A percentile compares a stretch with the other conserved stretches of the same genome.
Conservation (phyloP, 2,797 vertebrate species). For the Karalla daura region DNA sequence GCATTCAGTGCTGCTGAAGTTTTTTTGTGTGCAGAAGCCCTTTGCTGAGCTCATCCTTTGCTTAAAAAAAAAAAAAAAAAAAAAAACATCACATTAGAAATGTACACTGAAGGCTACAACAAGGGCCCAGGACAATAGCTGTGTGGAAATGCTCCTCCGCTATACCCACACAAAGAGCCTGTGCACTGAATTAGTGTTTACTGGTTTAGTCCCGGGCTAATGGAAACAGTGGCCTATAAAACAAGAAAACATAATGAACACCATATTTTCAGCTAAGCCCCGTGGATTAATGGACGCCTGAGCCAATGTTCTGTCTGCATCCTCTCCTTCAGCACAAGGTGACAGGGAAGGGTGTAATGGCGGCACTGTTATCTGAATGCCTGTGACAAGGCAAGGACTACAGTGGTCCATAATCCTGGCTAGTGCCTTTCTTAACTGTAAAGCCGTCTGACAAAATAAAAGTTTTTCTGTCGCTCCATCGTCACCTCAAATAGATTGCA, state of each 20-base stretch:
- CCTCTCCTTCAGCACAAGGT: slow-evolving; percentile 3
- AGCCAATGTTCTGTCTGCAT: slow-evolving; percentile 14
- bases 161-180: slow-evolving; percentile 20
- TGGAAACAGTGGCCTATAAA: slow-evolving; percentile 32
- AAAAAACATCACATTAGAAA: slow-evolving; percentile 46
- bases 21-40: slow-evolving; percentile 29
- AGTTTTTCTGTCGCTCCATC: slow-evolving; percentile 1
- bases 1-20: slow-evolving; percentile 49
- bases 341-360: slow-evolving; percentile 2
- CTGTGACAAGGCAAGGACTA: slow-evolving; percentile 19
- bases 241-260: slow-evolving; percentile 25
- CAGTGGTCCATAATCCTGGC: background rate
- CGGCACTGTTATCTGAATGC: background rate
- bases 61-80: too few species aligned
- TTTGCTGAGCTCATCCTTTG: slow-evolving; percentile 33
- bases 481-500: too few species aligned
- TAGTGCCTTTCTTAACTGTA: slow-evolving; percentile 1
- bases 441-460: slow-evolving; percentile 25
- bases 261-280: slow-evolving; percentile 17
- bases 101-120: slow-evolving; percentile 48
- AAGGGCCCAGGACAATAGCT: slow-evolving; percentile 41
- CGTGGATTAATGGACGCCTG: slow-evolving; percentile 22
- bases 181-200: slow-evolving; percentile 29
- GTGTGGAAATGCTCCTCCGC: background rate
- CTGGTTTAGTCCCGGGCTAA: slow-evolving; percentile 21